Evolutionary conservation across 2,888 invertebrate genomes (phyloP).

Genomic region (Neoscelio sp.): DNA sequence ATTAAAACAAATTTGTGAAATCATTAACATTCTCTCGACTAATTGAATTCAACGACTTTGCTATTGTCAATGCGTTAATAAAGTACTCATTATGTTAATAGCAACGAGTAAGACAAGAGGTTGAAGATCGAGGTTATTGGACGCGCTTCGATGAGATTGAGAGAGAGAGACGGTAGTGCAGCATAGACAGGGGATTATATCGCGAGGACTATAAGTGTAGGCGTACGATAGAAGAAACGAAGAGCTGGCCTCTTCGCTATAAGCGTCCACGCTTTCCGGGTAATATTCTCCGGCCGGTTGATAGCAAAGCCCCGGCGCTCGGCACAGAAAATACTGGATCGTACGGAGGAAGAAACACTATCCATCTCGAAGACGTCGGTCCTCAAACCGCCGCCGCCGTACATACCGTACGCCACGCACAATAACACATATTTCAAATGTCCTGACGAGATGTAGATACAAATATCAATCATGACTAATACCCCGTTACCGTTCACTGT

Average conservation of each 20-base stretch:
- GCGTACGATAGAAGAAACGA: constrained; percentile 61
- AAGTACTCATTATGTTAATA: constrained; percentile 57
- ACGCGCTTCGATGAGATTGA: constrained; percentile 63
- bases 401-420: constrained; percentile 41
- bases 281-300: constrained; percentile 70
- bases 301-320: constrained; percentile 42
- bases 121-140: constrained; percentile 65
- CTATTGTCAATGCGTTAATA: constrained; percentile 38
- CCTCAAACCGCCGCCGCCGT: constrained; percentile 13
- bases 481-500: constrained; percentile 6
- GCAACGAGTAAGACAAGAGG: constrained; percentile 61
- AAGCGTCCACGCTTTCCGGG: constrained; percentile 73
- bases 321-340: constrained; percentile 65
- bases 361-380: constrained; percentile 64
- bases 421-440: constrained; percentile 56
- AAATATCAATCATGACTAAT: constrained; percentile 31
- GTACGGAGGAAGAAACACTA: constrained; percentile 53
- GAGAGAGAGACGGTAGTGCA: constrained; percentile 50
- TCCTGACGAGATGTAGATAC: constrained; percentile 16
- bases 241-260: constrained; percentile 34
- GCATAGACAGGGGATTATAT: constrained; percentile 41
- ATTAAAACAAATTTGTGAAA: too few relatives aligned
- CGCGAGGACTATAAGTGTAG: constrained; percentile 57
- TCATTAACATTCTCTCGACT: constrained; percentile 36
- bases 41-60: constrained; percentile 11